phyloP scores from a whole-genome alignment of 2,888 invertebrate species.

The Teleogryllus oceanicus region DNA sequence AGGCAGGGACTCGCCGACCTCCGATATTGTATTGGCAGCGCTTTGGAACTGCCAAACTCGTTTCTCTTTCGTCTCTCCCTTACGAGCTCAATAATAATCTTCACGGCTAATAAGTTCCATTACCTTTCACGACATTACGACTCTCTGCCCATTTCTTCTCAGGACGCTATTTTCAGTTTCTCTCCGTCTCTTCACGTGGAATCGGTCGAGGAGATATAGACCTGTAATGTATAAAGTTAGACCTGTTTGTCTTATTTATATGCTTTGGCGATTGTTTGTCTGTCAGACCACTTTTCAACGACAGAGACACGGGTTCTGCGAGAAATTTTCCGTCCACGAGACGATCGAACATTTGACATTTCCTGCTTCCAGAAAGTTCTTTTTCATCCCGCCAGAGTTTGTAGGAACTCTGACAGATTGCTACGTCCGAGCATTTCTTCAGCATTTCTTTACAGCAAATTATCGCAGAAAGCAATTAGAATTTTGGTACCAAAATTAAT shows the following conservation, averaged over 20 bases:
- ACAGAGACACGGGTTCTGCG: too few species aligned
- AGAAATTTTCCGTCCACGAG: too few species aligned
- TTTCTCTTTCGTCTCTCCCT: background rate
- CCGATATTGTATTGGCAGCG: constrained; percentile 3
- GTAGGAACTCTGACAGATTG: too few species aligned
- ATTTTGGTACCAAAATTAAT: too few species aligned
- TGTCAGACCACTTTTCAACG: background rate
- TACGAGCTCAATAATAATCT: background rate
- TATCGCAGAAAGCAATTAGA: too few species aligned
- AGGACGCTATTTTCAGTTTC: background rate
- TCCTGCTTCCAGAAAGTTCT: too few species aligned
- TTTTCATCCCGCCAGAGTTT: too few species aligned
- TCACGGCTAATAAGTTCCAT: constrained; percentile 7
- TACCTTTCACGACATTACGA: constrained; percentile 18
- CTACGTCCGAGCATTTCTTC: too few species aligned
- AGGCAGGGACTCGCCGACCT: background rate
- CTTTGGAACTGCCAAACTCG: background rate
- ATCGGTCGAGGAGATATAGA: background rate
- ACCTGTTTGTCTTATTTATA: constrained; percentile 5
- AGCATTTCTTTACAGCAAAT: too few species aligned
- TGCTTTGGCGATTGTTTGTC: constrained; percentile 6
- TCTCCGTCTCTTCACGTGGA: background rate
- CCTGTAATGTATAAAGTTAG: background rate
- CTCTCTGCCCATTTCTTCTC: background rate
- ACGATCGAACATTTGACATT: too few species aligned